Base-by-base conservation (phyloP, 2,888 invertebrate species). In the Seira ritae region DNA sequence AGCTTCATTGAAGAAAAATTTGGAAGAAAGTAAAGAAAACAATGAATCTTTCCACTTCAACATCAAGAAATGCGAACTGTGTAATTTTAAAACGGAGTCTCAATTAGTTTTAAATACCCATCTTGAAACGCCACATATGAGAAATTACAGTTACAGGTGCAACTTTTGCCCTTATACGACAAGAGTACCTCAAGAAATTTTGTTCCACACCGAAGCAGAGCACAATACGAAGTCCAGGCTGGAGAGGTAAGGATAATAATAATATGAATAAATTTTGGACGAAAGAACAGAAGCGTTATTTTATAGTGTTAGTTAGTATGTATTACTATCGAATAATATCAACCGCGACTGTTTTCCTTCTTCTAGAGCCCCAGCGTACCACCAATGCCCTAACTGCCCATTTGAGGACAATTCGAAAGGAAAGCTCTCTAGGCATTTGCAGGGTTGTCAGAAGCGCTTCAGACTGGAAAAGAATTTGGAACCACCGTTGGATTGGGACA, bases 381-480 rank as follows among this genome's bases (percentile, higher is more conserved):
- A 97, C 91, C 96, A 97, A 90, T 98, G 98, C 90, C 95, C 96
- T 0, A 96, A 96, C 90, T 98, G 98, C 92, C 96, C 96, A 0
- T 98, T 97, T 90, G 98, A 98, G 91, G 97, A 97, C 89, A 97
- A 97, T 90, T 96, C 96, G 76, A 97, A 97, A 91, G 96, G 96
- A 31, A 97, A 97, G 91, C 92, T 98, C 89, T 96, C 95, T 0
- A 93, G 97, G 55, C 98, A 98, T 92, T 93, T 95, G 87, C 93
- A 96, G 84, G 95, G 96, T 0, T 98, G 98, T 91, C 93, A 94
- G 62, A 96, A 97, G 91, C 96, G 96, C 90, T 98, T 96, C 91
- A 95, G 96, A 90, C 95, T 96, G 0, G 96, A 96, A 87, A 92
- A 94, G 67, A 98, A 98, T 91, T 92, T 92, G 88, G 94, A 95